These are phyloP conservation scores for Phylloscopus collybita DNA, from an alignment of 2,797 vertebrate genomes.

Conservation along the genomic window DNA sequence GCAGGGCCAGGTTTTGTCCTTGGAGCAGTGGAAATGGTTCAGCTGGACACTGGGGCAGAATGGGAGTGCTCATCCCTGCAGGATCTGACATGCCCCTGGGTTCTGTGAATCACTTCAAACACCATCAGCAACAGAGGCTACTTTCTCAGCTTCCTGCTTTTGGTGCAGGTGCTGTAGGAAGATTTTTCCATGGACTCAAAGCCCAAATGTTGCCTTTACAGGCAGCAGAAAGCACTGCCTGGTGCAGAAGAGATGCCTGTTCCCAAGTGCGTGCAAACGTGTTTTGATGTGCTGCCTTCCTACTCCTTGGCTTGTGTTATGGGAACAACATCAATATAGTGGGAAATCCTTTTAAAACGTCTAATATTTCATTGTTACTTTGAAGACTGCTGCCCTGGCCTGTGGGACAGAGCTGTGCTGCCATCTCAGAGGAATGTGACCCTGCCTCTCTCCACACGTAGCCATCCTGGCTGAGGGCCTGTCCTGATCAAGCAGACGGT, in stretches of 20 bases:
- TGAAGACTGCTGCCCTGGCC: slow-evolving; percentile 32
- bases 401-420: slow-evolving; percentile 1
- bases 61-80: not conserved
- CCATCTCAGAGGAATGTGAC: slow-evolving; percentile 25
- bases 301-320: slow-evolving; percentile 50
- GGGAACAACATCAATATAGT: slow-evolving; percentile 58
- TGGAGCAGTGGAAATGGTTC: not conserved
- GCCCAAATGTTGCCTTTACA: not conserved
- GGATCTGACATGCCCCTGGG: fast-evolving
- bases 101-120: not conserved
- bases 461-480: not conserved
- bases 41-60: not conserved
- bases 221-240: not conserved
- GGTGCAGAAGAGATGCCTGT: not conserved
- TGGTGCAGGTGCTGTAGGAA: not conserved
- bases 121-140: fast-evolving
- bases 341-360: slow-evolving; percentile 62
- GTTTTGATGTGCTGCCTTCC: slow-evolving; percentile 65
- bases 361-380: slow-evolving; percentile 64
- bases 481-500: slow-evolving; percentile 23
- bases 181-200: not conserved
- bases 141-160: not conserved
- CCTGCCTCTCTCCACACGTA: not conserved
- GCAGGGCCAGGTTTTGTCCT: not conserved
- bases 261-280: slow-evolving; percentile 15